phyloP scores from a whole-genome alignment of 2,797 vertebrate species.

The Luscinia megarhynchos region DNA sequence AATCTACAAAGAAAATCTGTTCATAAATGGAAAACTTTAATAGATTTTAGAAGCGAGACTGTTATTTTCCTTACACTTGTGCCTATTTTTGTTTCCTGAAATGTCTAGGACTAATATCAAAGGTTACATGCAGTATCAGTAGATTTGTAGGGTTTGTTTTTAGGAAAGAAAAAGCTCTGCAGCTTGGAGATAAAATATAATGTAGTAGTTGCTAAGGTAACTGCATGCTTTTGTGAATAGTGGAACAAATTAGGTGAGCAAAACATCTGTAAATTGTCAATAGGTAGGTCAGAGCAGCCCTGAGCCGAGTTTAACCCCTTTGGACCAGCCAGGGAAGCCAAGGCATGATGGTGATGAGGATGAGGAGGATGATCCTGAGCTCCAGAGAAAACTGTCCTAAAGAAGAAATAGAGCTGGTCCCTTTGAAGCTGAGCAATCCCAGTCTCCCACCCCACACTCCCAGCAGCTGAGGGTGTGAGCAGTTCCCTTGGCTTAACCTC shows the following conservation, averaged over 20 bases:
- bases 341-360: rapidly evolving
- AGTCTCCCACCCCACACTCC: rapidly evolving
- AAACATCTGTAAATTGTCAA: slow-evolving; percentile 75
- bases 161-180: slow-evolving; percentile 68
- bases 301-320: slow-evolving; percentile 54
- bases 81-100: slow-evolving; percentile 24
- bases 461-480: not conserved
- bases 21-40: not conserved
- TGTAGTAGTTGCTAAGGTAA: slow-evolving; percentile 79
- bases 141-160: slow-evolving; percentile 59
- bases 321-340: not conserved
- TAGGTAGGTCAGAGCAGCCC: slow-evolving; percentile 38
- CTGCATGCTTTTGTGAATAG: slow-evolving; percentile 72
- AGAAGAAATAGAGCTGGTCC: rapidly evolving
- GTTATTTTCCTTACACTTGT: not conserved
- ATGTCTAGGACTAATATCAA: slow-evolving; percentile 36
- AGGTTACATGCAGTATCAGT: slow-evolving; percentile 45
- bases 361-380: not conserved
- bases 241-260: slow-evolving; percentile 78
- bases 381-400: no score
- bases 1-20: slow-evolving; percentile 14
- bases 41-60: not conserved
- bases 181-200: slow-evolving; percentile 77
- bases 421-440: not conserved
- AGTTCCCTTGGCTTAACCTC: not conserved